Conservation (phyloP, 1,140 invertebrate genomes). For the Zaprionus davidi region DNA sequence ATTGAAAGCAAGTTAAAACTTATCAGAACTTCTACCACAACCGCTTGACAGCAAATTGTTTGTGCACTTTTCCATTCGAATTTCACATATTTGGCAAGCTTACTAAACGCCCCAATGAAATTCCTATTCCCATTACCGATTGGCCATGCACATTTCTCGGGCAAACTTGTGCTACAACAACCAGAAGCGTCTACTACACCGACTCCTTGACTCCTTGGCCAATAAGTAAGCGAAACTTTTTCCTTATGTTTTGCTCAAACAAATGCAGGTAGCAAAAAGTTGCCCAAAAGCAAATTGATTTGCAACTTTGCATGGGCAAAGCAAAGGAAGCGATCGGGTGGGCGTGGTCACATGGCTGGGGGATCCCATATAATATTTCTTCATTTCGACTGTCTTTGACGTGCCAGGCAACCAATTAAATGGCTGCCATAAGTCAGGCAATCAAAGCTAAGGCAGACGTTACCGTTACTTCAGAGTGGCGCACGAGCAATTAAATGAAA, state of each 20-base stretch:
- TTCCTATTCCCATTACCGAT: neutral
- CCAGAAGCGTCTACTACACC: slow-evolving; percentile 39
- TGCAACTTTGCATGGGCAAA: slow-evolving; percentile 50
- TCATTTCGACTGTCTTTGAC: slow-evolving; percentile 70
- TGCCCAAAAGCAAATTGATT: slow-evolving; percentile 72
- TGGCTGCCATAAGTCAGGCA: slow-evolving; percentile 66
- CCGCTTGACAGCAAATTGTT: slow-evolving; percentile 68
- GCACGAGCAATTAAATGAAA: slow-evolving; percentile 57
- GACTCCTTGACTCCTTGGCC: slow-evolving; percentile 38
- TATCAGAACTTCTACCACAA: slow-evolving; percentile 53
- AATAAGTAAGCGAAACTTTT: slow-evolving; percentile 76
- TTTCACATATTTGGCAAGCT: slow-evolving; percentile 52
- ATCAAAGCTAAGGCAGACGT: slow-evolving; percentile 47
- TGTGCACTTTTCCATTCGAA: slow-evolving; percentile 30
- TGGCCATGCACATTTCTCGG: slow-evolving; percentile 1
- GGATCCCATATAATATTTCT: slow-evolving; percentile 57
- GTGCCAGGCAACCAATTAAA: slow-evolving; percentile 70
- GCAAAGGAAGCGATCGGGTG: neutral
- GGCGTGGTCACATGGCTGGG: too few species aligned
- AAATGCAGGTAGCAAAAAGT: slow-evolving; percentile 72
- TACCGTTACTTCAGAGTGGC: slow-evolving; percentile 20
- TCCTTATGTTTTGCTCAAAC: slow-evolving; percentile 71
- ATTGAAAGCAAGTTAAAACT: slow-evolving; percentile 8
- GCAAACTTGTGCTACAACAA: slow-evolving; percentile 35
- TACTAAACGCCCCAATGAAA: slow-evolving; percentile 25